Conservation (phyloP, 2,797 vertebrate species). For the Halcyon leucocephala region DNA sequence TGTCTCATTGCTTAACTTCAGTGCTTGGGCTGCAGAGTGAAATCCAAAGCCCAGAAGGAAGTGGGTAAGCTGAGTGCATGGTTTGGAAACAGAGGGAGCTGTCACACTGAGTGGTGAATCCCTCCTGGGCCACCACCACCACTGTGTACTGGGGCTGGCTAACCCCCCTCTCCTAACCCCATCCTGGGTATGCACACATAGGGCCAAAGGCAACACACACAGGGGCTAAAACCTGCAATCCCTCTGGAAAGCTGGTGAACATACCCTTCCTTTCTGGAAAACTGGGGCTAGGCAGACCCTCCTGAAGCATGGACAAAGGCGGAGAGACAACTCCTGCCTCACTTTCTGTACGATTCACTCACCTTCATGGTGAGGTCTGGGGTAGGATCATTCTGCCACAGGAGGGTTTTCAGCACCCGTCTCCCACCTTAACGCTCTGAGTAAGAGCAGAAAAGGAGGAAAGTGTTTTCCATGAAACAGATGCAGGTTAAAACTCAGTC, state of each 20-base stretch:
- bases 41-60: not conserved
- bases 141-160: fast-evolving
- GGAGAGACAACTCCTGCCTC: fast-evolving
- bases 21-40: not conserved
- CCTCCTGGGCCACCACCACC: not conserved
- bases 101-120: fast-evolving
- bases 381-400: not conserved
- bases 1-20: not conserved
- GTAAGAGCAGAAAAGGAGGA: not conserved
- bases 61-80: fast-evolving
- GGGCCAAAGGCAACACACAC: not conserved
- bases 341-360: fast-evolving
- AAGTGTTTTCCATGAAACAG: not conserved
- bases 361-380: fast-evolving
- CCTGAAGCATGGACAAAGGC: not conserved
- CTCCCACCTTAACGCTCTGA: not conserved
- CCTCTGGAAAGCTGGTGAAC: not conserved
- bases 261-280: not conserved
- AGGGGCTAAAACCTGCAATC: not conserved
- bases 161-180: fast-evolving
- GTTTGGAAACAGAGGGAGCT: not conserved
- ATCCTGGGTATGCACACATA: fast-evolving
- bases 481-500: not conserved
- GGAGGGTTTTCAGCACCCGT: not conserved
- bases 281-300: fast-evolving